Percentiles rank a stretch among this genome's conserved stretches.
Evolutionary conservation across 2,888 invertebrate species (phyloP).

Genomic region (Lycaena phlaeas): DNA sequence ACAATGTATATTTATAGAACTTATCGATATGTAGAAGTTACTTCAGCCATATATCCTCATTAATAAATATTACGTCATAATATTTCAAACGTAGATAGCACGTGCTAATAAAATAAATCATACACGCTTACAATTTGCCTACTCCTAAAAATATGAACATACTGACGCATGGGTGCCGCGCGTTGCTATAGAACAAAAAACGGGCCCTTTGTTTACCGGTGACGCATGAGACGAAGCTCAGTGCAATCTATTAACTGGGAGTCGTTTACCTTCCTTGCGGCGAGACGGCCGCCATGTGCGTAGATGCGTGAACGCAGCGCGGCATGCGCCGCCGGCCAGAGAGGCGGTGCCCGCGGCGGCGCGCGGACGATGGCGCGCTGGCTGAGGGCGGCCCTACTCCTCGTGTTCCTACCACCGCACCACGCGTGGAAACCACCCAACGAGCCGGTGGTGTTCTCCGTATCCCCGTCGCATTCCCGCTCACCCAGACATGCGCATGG

Average conservation of each 20-base stretch:
- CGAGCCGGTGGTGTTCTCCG: conserved; percentile 18
- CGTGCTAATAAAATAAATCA: no score
- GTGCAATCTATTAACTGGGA: conserved; percentile 62
- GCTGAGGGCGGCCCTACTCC: conserved; percentile 51
- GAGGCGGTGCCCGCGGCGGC: conserved; percentile 50
- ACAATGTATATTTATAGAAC: no score
- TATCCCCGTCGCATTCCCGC: conserved; percentile 20
- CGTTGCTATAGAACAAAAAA: conserved; percentile 42
- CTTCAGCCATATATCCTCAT: no score
- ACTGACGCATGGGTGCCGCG: conserved; percentile 29
- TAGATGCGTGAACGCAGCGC: conserved; percentile 57
- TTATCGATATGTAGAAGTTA: no score
- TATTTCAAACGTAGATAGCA: no score
- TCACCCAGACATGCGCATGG: conserved; percentile 31
- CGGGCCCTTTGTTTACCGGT: conserved; percentile 68
- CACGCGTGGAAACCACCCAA: conserved; percentile 24
- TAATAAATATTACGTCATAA: no score
- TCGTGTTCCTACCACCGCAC: conserved; percentile 36
- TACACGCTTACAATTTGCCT: conserved; percentile 14
- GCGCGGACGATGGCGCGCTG: conserved; percentile 64
- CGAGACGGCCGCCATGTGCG: conserved; percentile 67
- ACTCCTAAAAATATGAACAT: not conserved
- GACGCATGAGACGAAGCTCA: conserved; percentile 59
- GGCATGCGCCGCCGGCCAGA: conserved; percentile 40
- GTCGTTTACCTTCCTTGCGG: conserved; percentile 68